Conservation (phyloP, 2,888 invertebrate genomes). For the Aspidiotus rigidus region DNA sequence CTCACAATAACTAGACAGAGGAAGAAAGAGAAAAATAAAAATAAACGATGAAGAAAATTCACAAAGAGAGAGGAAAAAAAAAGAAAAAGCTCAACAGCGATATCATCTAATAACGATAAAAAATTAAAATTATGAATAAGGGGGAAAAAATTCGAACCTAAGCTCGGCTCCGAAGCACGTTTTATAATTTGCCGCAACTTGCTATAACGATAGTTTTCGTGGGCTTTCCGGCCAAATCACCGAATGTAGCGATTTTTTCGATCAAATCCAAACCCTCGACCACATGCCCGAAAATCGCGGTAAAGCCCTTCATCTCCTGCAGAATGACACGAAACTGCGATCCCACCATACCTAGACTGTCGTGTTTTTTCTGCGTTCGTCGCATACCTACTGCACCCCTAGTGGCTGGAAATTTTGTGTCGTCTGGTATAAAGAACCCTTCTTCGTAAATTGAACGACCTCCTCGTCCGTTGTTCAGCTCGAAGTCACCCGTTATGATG, state of each 20-base stretch:
- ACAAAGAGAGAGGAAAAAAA: background rate
- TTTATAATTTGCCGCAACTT: conserved; percentile 56
- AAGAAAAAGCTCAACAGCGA: conserved; percentile 12
- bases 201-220: conserved; percentile 63
- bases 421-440: conserved; percentile 69
- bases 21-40: background rate
- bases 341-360: conserved; percentile 71
- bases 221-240: conserved; percentile 68
- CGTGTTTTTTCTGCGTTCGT: conserved; percentile 67
- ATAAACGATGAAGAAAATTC: background rate
- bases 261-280: conserved; percentile 69
- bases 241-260: conserved; percentile 66
- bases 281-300: conserved; percentile 71
- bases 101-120: background rate
- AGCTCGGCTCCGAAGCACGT: conserved; percentile 4
- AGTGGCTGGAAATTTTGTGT: conserved; percentile 63
- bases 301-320: conserved; percentile 73
- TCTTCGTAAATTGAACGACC: conserved; percentile 68
- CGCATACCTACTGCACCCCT: conserved; percentile 74
- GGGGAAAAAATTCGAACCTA: conserved; percentile 1
- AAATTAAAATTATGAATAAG: background rate
- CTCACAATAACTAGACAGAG: background rate
- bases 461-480: conserved; percentile 69
- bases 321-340: conserved; percentile 73
- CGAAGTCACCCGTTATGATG: conserved; percentile 66